Evolutionary conservation across 1,140 invertebrate species (phyloP).

Genomic region (Copidosoma floridanum): DNA sequence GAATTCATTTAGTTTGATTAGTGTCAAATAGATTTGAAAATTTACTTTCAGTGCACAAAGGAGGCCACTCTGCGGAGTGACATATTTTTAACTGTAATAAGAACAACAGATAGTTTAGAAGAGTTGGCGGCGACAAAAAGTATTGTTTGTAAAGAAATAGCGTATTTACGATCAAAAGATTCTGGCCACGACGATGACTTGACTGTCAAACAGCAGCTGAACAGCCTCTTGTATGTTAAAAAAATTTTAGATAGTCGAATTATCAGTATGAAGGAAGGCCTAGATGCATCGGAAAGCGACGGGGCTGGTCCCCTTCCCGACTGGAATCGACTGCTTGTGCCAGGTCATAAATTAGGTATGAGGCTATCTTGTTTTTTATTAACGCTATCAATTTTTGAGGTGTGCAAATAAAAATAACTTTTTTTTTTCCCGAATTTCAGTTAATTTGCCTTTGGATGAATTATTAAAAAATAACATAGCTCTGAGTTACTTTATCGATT

Average conservation of each 20-base stretch:
- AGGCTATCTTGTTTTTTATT: too few species aligned
- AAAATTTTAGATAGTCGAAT: constrained; percentile 72
- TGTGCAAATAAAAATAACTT: too few species aligned
- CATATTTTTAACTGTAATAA: constrained; percentile 77
- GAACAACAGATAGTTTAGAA: constrained; percentile 73
- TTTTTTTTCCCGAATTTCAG: too few species aligned
- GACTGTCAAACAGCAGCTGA: constrained; percentile 84
- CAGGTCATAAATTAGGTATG: constrained; percentile 58
- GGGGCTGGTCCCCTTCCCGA: constrained; percentile 50
- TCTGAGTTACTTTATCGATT: constrained; percentile 80
- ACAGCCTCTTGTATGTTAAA: constrained; percentile 79
- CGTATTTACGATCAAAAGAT: constrained; percentile 76
- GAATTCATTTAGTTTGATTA: not conserved
- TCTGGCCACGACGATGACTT: constrained; percentile 80
- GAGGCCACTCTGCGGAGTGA: constrained; percentile 76
- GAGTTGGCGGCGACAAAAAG: constrained; percentile 79
- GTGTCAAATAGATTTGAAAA: not conserved
- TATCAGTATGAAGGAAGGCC: constrained; percentile 62
- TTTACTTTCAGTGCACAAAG: constrained; percentile 68
- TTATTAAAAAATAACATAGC: constrained; percentile 80
- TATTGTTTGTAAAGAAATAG: constrained; percentile 77
- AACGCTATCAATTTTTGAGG: too few species aligned
- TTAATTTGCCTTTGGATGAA: constrained; percentile 72
- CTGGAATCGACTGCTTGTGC: constrained; percentile 58
- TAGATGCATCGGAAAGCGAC: constrained; percentile 53